Percentiles rank a stretch among this genome's conserved stretches.
Evolutionary conservation across 2,888 invertebrate genomes (phyloP).

Genomic region (Lithosia quadra): DNA sequence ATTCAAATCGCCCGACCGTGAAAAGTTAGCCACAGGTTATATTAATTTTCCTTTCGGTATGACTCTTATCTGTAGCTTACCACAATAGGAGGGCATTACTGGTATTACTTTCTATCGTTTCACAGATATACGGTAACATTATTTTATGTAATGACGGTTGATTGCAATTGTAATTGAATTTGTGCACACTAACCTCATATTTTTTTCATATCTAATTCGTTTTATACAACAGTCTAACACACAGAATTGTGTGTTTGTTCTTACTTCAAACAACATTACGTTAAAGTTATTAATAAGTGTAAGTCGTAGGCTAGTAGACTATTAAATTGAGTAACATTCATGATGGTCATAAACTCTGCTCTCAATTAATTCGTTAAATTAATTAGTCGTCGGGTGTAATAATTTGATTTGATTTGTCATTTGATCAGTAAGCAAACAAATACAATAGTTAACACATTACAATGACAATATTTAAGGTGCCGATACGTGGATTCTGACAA

Average conservation of each 20-base stretch:
- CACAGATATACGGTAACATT: conserved; percentile 11
- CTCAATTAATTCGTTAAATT: background rate
- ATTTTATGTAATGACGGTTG: conserved; percentile 36
- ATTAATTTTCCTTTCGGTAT: conserved; percentile 39
- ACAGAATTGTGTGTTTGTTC: too few species aligned
- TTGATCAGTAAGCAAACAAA: too few species aligned
- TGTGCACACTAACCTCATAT: conserved; percentile 30
- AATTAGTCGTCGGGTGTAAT: too few species aligned
- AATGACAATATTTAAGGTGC: too few species aligned
- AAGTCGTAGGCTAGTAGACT: too few species aligned
- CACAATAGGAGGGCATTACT: conserved; percentile 14
- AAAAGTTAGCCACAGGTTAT: conserved; percentile 29
- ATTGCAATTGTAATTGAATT: conserved; percentile 42
- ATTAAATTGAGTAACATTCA: background rate
- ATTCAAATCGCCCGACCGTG: conserved; percentile 43
- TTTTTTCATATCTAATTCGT: conserved; percentile 10
- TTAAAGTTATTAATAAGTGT: too few species aligned
- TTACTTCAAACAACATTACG: too few species aligned
- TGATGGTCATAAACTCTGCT: background rate
- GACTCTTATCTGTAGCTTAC: conserved; percentile 36
- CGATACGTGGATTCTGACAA: too few species aligned
- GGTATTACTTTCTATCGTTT: conserved; percentile 30
- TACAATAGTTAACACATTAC: too few species aligned
- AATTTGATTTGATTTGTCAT: too few species aligned
- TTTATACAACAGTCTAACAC: background rate